Base-by-base conservation (phyloP, 2,113 vertebrate species). In the Miniopterus natalensis region DNA sequence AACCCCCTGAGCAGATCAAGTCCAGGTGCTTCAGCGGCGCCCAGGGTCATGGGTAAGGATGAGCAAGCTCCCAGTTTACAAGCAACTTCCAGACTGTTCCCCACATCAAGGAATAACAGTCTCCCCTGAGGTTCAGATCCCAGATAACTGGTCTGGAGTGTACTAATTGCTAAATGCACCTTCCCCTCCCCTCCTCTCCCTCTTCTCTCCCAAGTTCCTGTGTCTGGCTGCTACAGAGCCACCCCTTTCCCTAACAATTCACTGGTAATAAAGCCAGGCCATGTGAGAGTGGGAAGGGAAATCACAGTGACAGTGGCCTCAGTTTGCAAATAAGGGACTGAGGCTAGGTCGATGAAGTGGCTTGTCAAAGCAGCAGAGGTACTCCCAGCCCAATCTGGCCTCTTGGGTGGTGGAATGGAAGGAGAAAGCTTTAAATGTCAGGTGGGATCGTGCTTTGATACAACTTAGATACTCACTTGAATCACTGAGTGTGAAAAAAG, bases 261-360 rank as follows among this genome's bases (percentile, higher is more conserved):
- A 92, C 51, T 42, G 0, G 2, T 29, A 31, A 70, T 6, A 78
- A 85, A 86, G 49, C 59, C 47, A 45, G 65, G 59, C 47, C 71
- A 71, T 1, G 18, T 45, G 75, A 81, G 49, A 70, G 42, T 25
- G 11, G 57, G 59, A 91, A 92, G 68, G 68, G 49, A 36, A 6
- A 57, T 57, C 18, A 18, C 5, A 31, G 23, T 29, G 79, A 71
- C 65, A 66, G 29, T 7, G 3, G 42, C 10, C 47, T 88, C 63
- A 31, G 89, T 94, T 57, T 81, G 84, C 74, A 94, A 78, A 40
- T 25, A 18, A 78, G 73, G 53, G 85, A 92, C 61, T 13, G 31
- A 94, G 51, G 29, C 31, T 66, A 53, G 81, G 36, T 88, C 57
- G 47, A 77, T 5, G 23, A 77, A 90, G 53, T 1, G 80, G 59